Evolutionary conservation across 2,113 vertebrate species (phyloP).

Genomic region (Epinephelus cyanopodus): DNA sequence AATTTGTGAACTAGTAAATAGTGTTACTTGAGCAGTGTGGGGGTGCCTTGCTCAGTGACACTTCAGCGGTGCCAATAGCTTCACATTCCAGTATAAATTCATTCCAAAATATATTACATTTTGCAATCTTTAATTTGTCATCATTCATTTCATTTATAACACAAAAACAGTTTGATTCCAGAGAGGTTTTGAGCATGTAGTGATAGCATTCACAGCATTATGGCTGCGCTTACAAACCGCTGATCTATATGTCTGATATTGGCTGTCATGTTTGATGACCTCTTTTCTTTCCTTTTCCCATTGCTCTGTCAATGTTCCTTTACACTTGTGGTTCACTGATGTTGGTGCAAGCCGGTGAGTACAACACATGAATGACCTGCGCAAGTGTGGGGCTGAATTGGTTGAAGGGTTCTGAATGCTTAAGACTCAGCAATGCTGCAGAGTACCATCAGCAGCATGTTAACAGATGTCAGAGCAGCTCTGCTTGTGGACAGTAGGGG

Average conservation of each 20-base stretch:
- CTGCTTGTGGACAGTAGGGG: not conserved
- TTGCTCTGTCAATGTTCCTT: conserved; percentile 29
- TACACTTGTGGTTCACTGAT: conserved; percentile 59
- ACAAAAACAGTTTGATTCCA: too few relatives aligned
- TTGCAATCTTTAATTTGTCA: not conserved
- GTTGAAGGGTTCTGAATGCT: conserved; percentile 16
- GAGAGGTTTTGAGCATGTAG: too few relatives aligned
- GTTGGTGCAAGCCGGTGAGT: conserved; percentile 83
- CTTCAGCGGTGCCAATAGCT: not conserved
- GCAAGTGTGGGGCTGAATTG: conserved; percentile 64
- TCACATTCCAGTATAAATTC: not conserved
- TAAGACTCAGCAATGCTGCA: not conserved
- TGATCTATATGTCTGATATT: not conserved
- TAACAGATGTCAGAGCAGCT: not conserved
- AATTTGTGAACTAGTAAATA: not conserved
- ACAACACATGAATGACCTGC: conserved; percentile 63
- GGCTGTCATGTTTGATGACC: conserved; percentile 30
- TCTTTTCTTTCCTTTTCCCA: conserved; percentile 28
- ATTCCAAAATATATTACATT: not conserved
- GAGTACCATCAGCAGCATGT: not conserved
- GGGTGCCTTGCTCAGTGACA: not conserved
- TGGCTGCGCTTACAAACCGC: not conserved
- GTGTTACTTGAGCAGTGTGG: not conserved
- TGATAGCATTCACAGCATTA: not conserved
- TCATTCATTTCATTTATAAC: too few relatives aligned